Evolutionary conservation across 2,113 vertebrate species (phyloP).

Genomic region (Meriones unguiculatus): DNA sequence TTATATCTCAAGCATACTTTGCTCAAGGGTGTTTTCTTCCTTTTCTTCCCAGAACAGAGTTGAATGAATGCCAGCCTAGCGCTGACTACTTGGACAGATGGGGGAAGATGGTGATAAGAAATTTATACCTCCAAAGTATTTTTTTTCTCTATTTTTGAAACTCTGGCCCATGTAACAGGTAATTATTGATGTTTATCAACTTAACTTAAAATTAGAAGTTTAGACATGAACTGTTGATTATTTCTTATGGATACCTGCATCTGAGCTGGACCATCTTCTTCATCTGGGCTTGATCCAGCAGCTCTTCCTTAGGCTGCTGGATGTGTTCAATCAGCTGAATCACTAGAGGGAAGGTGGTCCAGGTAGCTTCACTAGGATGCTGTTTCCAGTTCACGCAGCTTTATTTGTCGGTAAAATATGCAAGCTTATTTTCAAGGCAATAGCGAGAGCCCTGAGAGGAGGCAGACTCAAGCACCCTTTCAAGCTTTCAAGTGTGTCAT

Average conservation of each 20-base stretch:
- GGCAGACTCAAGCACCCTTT: not conserved
- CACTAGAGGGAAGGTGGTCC: too few relatives aligned
- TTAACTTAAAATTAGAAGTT: not conserved
- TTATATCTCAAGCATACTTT: not conserved
- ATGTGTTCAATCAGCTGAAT: not conserved
- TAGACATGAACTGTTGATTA: not conserved
- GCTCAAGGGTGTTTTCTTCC: not conserved
- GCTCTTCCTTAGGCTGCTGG: not conserved
- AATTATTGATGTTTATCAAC: conserved; percentile 31
- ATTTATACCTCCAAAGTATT: not conserved
- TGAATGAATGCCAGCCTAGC: not conserved
- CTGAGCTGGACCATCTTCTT: not conserved
- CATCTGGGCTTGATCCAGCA: not conserved
- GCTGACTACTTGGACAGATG: not conserved
- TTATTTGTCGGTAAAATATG: not conserved
- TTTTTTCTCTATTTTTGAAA: conserved; percentile 33
- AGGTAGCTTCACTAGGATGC: not conserved
- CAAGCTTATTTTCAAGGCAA: not conserved
- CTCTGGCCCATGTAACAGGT: not conserved
- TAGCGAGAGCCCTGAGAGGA: not conserved
- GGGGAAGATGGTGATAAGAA: not conserved
- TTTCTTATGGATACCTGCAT: not conserved
- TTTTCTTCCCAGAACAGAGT: not conserved
- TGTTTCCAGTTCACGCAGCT: not conserved
- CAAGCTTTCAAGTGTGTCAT: not conserved